Conservation (phyloP, 2,888 invertebrate species). For the Drosophila mayaguana region DNA sequence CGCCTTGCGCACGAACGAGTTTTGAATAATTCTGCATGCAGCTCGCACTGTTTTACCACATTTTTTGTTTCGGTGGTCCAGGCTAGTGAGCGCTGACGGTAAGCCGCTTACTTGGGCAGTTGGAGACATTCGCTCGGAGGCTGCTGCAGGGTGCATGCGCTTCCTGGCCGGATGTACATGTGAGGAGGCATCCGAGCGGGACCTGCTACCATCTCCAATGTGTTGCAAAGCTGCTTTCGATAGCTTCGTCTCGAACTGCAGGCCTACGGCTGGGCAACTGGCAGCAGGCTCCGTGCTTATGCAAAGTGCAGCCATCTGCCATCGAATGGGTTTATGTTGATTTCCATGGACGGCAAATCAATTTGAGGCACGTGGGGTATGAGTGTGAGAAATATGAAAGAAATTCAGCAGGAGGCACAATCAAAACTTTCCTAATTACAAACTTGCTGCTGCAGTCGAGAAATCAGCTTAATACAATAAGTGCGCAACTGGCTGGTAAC, state of each 20-base stretch:
- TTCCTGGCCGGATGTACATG: slow-evolving; percentile 53
- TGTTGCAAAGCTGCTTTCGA: slow-evolving; percentile 72
- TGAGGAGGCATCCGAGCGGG: slow-evolving; percentile 19
- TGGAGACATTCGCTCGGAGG: slow-evolving; percentile 17
- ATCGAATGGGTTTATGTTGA: slow-evolving; percentile 60
- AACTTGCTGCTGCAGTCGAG: slow-evolving; percentile 82
- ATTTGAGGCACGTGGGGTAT: slow-evolving; percentile 49
- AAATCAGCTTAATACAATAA: slow-evolving; percentile 83
- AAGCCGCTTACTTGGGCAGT: slow-evolving; percentile 68
- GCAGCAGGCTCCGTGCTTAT: slow-evolving; percentile 49
- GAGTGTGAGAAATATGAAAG: slow-evolving; percentile 52
- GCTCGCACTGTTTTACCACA: slow-evolving; percentile 41
- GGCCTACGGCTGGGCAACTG: not conserved
- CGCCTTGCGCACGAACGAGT: slow-evolving; percentile 59
- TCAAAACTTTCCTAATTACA: slow-evolving; percentile 84
- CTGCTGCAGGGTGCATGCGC: slow-evolving; percentile 65
- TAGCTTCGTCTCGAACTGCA: slow-evolving; percentile 32
- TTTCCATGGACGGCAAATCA: slow-evolving; percentile 66
- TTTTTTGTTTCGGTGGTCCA: slow-evolving; percentile 1
- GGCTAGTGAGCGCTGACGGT: slow-evolving; percentile 19
- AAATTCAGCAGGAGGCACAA: slow-evolving; percentile 52
- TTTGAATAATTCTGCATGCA: slow-evolving; percentile 53
- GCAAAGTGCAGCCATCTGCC: slow-evolving; percentile 65
- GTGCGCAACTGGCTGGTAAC: slow-evolving; percentile 52
- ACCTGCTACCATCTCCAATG: slow-evolving; percentile 44